These are phyloP conservation scores for Pseudorhombus dupliciocellatus DNA, from an alignment of 2,113 vertebrate species.

Conservation along the genomic window DNA sequence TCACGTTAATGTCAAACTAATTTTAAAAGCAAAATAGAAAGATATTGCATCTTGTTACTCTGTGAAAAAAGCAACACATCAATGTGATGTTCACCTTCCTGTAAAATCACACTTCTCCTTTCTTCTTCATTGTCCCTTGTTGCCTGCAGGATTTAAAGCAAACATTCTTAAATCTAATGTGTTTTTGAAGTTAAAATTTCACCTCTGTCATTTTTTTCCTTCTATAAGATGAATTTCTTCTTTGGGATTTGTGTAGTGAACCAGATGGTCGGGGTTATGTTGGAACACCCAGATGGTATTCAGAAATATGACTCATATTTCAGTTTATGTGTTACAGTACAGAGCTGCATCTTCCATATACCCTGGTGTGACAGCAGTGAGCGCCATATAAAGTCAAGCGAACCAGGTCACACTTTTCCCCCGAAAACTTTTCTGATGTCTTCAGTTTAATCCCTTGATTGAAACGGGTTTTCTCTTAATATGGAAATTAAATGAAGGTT, in stretches of 20 bases:
- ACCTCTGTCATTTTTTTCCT: slow-evolving; percentile 25
- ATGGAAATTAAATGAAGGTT: slow-evolving; percentile 17
- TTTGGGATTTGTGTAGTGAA: slow-evolving; percentile 38
- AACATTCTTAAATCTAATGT: neutral
- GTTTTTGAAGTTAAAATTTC: slow-evolving; percentile 6
- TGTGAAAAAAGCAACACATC: neutral
- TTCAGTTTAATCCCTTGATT: slow-evolving; percentile 7
- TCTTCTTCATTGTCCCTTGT: neutral
- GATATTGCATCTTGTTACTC: neutral
- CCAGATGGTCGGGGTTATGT: slow-evolving; percentile 72
- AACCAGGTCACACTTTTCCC: slow-evolving; percentile 31
- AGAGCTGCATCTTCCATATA: slow-evolving; percentile 38
- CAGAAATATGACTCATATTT: slow-evolving; percentile 66
- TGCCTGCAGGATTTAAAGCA: neutral
- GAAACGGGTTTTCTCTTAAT: slow-evolving; percentile 35
- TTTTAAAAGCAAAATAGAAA: neutral
- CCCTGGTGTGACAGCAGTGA: slow-evolving; percentile 22
- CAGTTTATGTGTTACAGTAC: slow-evolving; percentile 44
- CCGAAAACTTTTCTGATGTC: slow-evolving; percentile 28
- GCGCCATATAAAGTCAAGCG: slow-evolving; percentile 30
- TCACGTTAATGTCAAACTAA: neutral
- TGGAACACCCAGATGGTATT: slow-evolving; percentile 69
- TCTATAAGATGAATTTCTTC: slow-evolving; percentile 47
- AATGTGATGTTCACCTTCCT: neutral
- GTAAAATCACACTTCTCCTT: neutral